These are phyloP conservation scores for Platycnemis pennipes DNA, from an alignment of 2,888 invertebrate species.

Conservation along the genomic window DNA sequence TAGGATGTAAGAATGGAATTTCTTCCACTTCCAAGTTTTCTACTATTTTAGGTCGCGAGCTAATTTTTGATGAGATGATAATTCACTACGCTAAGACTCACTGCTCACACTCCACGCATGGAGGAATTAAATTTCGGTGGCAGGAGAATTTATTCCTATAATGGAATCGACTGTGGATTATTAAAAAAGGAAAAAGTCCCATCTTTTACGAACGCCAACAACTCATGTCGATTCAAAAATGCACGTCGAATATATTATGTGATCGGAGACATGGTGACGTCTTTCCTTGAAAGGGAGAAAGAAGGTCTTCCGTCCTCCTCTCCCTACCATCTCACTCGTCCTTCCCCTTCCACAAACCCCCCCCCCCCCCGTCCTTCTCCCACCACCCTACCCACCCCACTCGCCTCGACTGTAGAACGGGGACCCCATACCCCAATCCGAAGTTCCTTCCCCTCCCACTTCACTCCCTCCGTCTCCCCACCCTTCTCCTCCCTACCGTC, in stretches of 20 bases:
- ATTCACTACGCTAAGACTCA: neutral
- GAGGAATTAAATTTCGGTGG: neutral
- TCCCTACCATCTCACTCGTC: neutral
- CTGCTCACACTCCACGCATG: neutral
- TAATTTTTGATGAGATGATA: neutral
- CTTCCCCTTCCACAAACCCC: neutral
- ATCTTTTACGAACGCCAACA: neutral
- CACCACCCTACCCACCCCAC: neutral
- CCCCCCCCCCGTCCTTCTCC: neutral
- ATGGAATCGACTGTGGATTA: neutral
- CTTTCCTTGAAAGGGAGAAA: slow-evolving; percentile 31
- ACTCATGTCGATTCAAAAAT: slow-evolving; percentile 12
- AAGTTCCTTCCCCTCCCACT: neutral
- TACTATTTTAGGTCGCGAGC: neutral
- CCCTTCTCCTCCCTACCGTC: neutral
- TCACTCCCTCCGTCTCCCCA: neutral
- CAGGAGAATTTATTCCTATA: neutral
- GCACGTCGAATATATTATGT: slow-evolving; percentile 4
- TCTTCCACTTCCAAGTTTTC: neutral
- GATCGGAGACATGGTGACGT: slow-evolving; percentile 29
- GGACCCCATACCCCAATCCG: too few relatives aligned
- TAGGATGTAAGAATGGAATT: neutral
- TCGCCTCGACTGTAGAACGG: neutral
- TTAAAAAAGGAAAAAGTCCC: neutral
- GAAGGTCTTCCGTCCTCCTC: neutral